These are phyloP conservation scores for Cephalotes varians DNA, from an alignment of 2,888 invertebrate species.

Conservation along the genomic window DNA sequence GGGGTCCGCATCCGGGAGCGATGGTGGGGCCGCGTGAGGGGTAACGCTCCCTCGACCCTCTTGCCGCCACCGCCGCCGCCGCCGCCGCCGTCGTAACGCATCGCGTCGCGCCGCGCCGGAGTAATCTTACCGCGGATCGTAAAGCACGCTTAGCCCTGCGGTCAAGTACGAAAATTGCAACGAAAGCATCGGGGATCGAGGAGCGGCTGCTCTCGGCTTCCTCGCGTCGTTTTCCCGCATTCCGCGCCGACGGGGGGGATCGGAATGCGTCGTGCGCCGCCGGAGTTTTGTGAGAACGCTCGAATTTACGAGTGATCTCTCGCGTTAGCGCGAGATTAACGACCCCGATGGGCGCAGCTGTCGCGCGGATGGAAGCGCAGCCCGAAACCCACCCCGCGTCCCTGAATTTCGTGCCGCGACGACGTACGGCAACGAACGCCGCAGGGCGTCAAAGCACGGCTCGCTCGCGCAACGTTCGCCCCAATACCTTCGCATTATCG, in stretches of 20 bases:
- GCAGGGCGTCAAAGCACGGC: not conserved
- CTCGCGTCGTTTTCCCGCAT: not conserved
- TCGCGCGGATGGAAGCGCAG: no score
- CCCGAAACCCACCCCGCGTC: not conserved
- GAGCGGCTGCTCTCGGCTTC: constrained; percentile 37
- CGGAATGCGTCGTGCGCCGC: not conserved
- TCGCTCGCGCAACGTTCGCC: not conserved
- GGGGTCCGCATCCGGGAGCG: constrained; percentile 71
- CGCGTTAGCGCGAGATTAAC: constrained; percentile 30
- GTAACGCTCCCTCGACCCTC: not conserved
- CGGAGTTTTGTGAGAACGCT: not conserved
- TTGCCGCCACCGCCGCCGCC: not conserved
- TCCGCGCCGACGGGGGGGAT: not conserved
- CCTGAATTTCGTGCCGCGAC: not conserved
- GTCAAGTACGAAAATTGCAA: constrained; percentile 79
- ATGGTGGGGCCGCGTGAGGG: constrained; percentile 55
- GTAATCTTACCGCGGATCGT: constrained; percentile 76
- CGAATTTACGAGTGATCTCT: constrained; percentile 6
- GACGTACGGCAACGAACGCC: not conserved
- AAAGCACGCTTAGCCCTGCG: constrained; percentile 76
- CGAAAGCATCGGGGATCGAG: constrained; percentile 66
- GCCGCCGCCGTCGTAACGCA: not conserved
- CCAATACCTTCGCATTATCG: constrained; percentile 52
- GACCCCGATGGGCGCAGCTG: constrained; percentile 8
- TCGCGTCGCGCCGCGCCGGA: constrained; percentile 59